Evolutionary conservation across 53 echinoderm and acorn worm species (phyloP).

Genomic region (Apostichopus leukothele): DNA sequence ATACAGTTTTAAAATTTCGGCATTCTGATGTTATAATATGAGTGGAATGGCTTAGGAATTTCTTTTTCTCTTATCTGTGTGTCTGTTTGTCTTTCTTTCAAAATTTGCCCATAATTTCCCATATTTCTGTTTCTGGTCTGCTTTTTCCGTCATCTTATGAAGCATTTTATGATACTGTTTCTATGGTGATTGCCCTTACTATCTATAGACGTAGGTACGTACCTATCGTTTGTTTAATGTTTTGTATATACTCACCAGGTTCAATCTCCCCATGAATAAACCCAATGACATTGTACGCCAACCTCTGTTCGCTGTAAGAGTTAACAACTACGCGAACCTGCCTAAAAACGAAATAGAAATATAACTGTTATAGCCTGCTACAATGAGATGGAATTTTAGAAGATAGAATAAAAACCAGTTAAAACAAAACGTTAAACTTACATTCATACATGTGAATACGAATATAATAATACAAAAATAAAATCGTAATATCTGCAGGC

Average conservation of each 20-base stretch:
- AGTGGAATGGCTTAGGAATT: too few species aligned
- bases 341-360: background rate
- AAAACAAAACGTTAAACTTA: too few species aligned
- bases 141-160: background rate
- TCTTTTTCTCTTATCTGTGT: too few species aligned
- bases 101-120: background rate
- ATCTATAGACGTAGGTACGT: background rate
- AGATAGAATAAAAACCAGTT: too few species aligned
- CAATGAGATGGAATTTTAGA: background rate
- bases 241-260: slow-evolving; percentile 56
- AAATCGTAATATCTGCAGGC: too few species aligned
- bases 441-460: too few species aligned
- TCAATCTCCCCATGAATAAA: slow-evolving; percentile 66
- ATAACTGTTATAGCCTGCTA: background rate
- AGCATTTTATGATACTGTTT: background rate
- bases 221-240: too few species aligned
- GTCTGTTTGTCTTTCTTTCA: too few species aligned
- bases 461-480: too few species aligned
- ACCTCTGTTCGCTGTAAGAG: slow-evolving; percentile 33
- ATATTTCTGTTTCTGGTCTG: background rate
- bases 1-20: too few species aligned
- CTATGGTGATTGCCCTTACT: too few species aligned
- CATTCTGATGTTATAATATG: too few species aligned
- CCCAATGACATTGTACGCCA: slow-evolving; percentile 71
- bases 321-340: slow-evolving; percentile 61